phyloP scores from a whole-genome alignment of 2,888 invertebrate species.

The Julus scandinavius region DNA sequence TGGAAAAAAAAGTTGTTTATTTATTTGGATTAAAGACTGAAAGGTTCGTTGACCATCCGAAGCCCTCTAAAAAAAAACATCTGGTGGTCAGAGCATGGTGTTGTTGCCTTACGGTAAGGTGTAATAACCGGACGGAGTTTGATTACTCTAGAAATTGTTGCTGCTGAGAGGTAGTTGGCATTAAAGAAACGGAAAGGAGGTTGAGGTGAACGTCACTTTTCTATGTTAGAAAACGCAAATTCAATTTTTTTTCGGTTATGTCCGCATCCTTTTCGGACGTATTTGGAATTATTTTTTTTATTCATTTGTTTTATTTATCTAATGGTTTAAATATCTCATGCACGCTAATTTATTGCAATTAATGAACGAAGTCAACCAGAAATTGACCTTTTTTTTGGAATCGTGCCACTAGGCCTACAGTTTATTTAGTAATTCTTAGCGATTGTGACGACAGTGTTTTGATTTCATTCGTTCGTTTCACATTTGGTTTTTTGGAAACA shows the following conservation, averaged over 20 bases:
- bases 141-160: constrained; percentile 30
- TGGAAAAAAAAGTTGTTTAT: not conserved
- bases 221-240: constrained; percentile 46
- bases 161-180: constrained; percentile 37
- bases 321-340: not conserved
- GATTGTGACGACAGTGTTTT: not conserved
- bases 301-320: not conserved
- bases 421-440: not conserved
- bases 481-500: no score
- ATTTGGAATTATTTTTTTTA: constrained; percentile 6
- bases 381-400: not conserved
- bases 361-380: not conserved
- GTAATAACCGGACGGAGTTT: constrained; percentile 38
- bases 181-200: constrained; percentile 51
- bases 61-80: not conserved
- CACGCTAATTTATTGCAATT: not conserved
- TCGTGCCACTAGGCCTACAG: not conserved
- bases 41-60: constrained; percentile 6
- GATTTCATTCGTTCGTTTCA: not conserved
- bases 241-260: not conserved
- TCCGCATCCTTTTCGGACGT: not conserved
- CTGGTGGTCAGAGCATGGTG: constrained; percentile 26
- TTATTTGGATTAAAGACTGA: constrained; percentile 39
- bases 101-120: constrained; percentile 31
- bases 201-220: constrained; percentile 52